A percentile compares a stretch with the other conserved stretches of the same genome.
phyloP scores from a whole-genome alignment of 2,888 invertebrate species.

The Acheta domesticus region DNA sequence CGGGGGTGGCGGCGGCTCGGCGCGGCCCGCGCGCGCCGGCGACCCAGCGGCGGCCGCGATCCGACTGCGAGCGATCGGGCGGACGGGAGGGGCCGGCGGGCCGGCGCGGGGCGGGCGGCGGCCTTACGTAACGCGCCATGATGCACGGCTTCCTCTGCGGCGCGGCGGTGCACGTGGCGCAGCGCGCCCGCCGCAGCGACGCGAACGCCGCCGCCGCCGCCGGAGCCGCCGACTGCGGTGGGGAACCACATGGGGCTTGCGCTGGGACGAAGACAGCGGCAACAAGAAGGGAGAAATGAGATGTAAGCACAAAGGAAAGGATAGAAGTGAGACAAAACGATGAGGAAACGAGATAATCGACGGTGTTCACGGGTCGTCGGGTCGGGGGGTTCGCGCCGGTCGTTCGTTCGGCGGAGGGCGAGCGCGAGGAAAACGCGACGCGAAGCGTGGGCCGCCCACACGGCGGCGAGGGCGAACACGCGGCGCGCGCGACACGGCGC shows the following conservation, averaged over 20 bases:
- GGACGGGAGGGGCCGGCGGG: no score
- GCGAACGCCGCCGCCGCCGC: background rate
- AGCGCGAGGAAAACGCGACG: background rate
- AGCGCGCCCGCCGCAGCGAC: background rate
- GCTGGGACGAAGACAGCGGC: background rate
- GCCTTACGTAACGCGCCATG: background rate
- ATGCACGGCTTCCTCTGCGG: conserved; percentile 11
- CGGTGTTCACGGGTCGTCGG: background rate
- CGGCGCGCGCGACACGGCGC: background rate
- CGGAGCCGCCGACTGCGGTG: background rate
- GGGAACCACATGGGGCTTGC: no score
- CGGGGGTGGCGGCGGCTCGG: no score
- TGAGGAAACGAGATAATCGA: no score
- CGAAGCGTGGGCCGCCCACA: background rate
- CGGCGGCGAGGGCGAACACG: background rate
- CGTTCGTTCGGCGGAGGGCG: background rate
- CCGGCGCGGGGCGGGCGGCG: no score
- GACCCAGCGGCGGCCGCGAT: no score
- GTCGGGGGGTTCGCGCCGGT: background rate
- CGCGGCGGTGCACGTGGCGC: background rate
- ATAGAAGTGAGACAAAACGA: no score
- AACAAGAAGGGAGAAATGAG: background rate
- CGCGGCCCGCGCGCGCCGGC: no score
- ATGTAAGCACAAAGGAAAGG: no score
- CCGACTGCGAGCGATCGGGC: no score